Conservation (phyloP, 1,140 invertebrate genomes). For the Planococcus citri region DNA sequence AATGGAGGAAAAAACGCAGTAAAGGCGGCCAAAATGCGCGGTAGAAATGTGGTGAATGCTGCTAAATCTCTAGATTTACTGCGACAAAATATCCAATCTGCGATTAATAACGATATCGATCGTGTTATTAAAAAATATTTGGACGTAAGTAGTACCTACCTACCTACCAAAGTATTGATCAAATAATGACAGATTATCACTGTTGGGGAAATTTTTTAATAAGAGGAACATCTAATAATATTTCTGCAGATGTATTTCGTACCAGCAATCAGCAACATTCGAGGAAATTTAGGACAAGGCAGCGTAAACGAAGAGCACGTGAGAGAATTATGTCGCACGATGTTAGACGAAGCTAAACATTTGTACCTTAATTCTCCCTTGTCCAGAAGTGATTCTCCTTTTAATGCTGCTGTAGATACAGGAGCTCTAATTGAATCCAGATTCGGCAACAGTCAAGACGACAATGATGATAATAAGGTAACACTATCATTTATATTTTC, state of each 20-base stretch:
- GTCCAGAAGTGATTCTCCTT: constrained; percentile 35
- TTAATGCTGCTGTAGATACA: constrained; percentile 22
- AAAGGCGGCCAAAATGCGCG: constrained; percentile 35
- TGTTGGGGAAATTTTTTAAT: no score
- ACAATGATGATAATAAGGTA: constrained; percentile 2
- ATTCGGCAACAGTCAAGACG: constrained; percentile 22
- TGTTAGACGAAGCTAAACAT: constrained; percentile 62
- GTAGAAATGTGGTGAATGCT: constrained; percentile 40
- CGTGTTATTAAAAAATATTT: constrained; percentile 59
- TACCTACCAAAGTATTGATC: no score
- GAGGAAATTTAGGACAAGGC: constrained; percentile 52
- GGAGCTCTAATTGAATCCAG: constrained; percentile 23
- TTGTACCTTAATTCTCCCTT: constrained; percentile 43
- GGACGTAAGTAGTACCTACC: constrained; percentile 48
- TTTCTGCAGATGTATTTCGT: constrained; percentile 53
- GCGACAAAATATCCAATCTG: constrained; percentile 56
- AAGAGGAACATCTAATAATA: no score
- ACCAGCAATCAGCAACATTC: constrained; percentile 64
- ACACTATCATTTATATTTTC: background rate
- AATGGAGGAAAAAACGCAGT: constrained; percentile 21
- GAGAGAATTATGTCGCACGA: constrained; percentile 54
- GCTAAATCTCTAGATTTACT: constrained; percentile 60
- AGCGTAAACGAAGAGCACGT: constrained; percentile 63
- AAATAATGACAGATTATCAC: no score
- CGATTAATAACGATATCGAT: constrained; percentile 65